Conservation (phyloP, 2,888 invertebrate species). For the Ariolimax columbianus region DNA sequence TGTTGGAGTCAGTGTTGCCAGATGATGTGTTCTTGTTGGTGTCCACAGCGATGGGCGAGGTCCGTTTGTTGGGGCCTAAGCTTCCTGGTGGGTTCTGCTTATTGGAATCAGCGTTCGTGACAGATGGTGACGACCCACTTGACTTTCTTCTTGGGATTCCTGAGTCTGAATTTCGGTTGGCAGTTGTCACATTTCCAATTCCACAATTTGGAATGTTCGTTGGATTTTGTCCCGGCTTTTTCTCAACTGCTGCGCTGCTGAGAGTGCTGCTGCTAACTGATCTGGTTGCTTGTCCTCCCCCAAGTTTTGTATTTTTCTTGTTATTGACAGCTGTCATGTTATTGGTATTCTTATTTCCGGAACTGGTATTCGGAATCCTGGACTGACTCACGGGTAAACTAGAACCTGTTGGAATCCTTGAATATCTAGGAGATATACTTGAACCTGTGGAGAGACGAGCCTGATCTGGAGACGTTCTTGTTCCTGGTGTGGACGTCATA, state of each 20-base stretch:
- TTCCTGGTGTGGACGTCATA: neutral
- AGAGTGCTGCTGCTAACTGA: slow-evolving; percentile 40
- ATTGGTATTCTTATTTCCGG: slow-evolving; percentile 1
- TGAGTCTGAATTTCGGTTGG: slow-evolving; percentile 39
- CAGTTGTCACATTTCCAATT: neutral
- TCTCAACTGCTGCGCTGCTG: slow-evolving; percentile 43
- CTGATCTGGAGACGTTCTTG: neutral
- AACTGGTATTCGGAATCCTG: neutral
- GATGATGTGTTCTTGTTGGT: neutral
- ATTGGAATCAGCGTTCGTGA: slow-evolving; percentile 9
- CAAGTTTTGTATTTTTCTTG: neutral
- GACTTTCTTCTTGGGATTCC: slow-evolving; percentile 52
- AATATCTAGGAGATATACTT: neutral
- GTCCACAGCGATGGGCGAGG: neutral
- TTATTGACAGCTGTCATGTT: neutral
- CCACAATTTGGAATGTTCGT: slow-evolving; percentile 7
- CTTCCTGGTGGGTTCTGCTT: neutral
- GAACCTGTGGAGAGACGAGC: slow-evolving; percentile 47
- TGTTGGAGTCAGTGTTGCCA: neutral
- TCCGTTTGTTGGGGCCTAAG: neutral
- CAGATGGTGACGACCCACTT: slow-evolving; percentile 30
- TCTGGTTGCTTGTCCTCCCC: neutral
- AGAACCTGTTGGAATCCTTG: slow-evolving; percentile 40
- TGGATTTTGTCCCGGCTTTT: slow-evolving; percentile 12
- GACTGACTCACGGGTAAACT: slow-evolving; percentile 9